These are phyloP conservation scores for Petaurus breviceps DNA, from an alignment of 2,113 vertebrate genomes.

Conservation along the genomic window DNA sequence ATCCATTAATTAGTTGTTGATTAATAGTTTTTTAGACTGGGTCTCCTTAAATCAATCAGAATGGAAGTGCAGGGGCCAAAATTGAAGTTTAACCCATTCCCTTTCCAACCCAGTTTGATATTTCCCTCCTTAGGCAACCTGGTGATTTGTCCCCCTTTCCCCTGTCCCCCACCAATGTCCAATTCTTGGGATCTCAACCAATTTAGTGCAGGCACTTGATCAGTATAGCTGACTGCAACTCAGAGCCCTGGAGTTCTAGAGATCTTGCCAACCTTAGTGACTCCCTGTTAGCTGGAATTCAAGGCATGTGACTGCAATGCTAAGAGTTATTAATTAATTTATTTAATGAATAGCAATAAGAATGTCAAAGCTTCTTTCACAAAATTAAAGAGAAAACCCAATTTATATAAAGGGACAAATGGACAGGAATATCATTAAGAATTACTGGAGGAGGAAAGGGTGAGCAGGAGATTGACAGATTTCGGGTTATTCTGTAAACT, in stretches of 20 bases:
- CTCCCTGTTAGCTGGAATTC: too few species aligned
- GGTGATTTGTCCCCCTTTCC: too few species aligned
- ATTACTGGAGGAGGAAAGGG: neutral
- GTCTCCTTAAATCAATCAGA: neutral
- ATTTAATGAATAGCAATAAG: neutral
- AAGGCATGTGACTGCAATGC: neutral
- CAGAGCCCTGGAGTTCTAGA: too few species aligned
- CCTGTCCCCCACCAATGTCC: too few species aligned
- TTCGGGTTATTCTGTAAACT: neutral
- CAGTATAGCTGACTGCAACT: too few species aligned
- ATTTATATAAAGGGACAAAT: neutral
- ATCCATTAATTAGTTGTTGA: neutral
- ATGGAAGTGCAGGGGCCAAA: neutral
- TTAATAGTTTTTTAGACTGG: neutral
- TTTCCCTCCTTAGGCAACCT: too few species aligned
- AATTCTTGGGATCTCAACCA: too few species aligned
- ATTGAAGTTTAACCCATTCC: too few species aligned
- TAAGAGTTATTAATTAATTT: neutral
- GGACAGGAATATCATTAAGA: neutral
- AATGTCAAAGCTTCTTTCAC: neutral
- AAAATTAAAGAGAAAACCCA: neutral
- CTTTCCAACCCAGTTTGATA: too few species aligned
- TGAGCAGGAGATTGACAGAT: neutral
- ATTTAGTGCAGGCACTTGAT: too few species aligned
- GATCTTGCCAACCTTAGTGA: too few species aligned